These are phyloP conservation scores for Rhyacophila brunnea DNA, from an alignment of 1,140 invertebrate genomes.

Conservation along the genomic window DNA sequence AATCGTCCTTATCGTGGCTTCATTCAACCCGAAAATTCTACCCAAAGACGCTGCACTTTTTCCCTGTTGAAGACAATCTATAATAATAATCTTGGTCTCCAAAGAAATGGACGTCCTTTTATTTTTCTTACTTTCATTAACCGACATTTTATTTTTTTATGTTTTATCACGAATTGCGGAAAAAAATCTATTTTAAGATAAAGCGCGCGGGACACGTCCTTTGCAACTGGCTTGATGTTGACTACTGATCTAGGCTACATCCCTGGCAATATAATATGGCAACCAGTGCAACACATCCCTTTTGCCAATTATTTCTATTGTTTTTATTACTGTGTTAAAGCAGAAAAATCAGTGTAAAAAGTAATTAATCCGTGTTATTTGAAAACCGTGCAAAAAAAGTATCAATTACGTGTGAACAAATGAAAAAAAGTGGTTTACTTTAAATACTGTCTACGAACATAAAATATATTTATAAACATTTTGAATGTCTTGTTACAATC, in stretches of 20 bases:
- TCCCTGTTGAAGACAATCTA: conserved; percentile 22
- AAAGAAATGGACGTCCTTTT: conserved; percentile 23
- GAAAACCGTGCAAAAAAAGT: background rate
- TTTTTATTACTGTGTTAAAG: background rate
- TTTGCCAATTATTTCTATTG: background rate
- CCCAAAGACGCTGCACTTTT: conserved; percentile 13
- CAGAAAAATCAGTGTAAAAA: background rate
- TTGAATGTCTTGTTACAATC: too few relatives aligned
- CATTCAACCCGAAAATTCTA: conserved; percentile 1
- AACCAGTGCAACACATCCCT: background rate
- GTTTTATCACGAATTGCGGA: background rate
- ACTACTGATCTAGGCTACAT: too few relatives aligned
- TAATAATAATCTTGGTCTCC: conserved; percentile 29
- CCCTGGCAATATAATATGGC: background rate
- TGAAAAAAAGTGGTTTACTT: too few relatives aligned
- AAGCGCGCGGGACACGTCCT: too few relatives aligned
- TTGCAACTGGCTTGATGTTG: too few relatives aligned
- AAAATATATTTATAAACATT: too few relatives aligned
- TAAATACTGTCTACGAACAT: too few relatives aligned
- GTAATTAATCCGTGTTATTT: background rate
- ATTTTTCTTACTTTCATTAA: conserved; percentile 9
- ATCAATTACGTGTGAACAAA: too few relatives aligned
- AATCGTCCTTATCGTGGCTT: conserved; percentile 1
- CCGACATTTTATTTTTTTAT: background rate
- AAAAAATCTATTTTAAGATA: background rate